Evolutionary conservation across 2,797 vertebrate genomes (phyloP), one percentile per base, ranked within the genome.

Genomic region (Leuciscus waleckii): DNA sequence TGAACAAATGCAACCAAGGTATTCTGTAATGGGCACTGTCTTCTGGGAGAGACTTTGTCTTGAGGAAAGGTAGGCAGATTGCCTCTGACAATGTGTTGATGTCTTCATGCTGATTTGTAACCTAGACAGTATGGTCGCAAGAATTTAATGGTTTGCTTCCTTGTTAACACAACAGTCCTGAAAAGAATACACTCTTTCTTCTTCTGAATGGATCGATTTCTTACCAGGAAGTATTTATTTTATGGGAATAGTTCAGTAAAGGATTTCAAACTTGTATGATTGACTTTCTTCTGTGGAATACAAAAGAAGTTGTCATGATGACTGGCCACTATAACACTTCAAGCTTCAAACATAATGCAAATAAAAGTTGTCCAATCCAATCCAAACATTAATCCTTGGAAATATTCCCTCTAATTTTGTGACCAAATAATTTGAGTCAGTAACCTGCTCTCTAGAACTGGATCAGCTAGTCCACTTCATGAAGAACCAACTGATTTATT

Each of bases 1-100:
- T 1, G 35, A 41, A 71, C 3, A 71, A 6, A 73, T 41, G 37
- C 14, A 19, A 61, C 10, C 10, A 39, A 0, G 23, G 4, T 6
- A 61, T 39, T 14, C 2, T 21, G 3, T 7, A 10, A 35, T 0
- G 9, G 23, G 14, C 2, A 17, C 8, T 69, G 32, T 39, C 21
- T 73, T 74, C 13, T 73, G 26, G 54, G 54, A 74, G 63, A 82
- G 19, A 37, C 61, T 49, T 80, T 7, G 43, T 41, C 10, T 71
- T 29, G 21, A 41, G 3, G 35, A 82, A 41, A 68, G 43, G 6
- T 46, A 51, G 7, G 11, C 13, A 51, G 13, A 69, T 37, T 51
- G 2, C 1, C 5, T 58, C 37, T 29, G 51, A 73, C 37, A 41
- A 82, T 46, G 19, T 14, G 26, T 82, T 29, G 51, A 81, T 41